A percentile compares a stretch with the other conserved stretches of the same genome.
Evolutionary conservation across 2,113 vertebrate genomes (phyloP).

Genomic region (Ammospiza caudacuta): DNA sequence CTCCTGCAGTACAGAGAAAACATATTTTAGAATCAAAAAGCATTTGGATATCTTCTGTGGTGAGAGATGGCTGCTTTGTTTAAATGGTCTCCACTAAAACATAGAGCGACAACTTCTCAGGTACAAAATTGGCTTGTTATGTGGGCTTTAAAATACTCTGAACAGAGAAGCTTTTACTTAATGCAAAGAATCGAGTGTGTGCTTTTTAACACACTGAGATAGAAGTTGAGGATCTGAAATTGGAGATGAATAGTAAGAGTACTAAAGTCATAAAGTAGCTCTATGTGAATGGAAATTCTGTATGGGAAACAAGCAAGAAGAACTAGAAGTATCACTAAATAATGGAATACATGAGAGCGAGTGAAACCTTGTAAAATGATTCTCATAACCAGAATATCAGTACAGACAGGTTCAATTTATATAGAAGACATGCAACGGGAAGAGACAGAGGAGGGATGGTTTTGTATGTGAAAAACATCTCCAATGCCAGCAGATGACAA

Average conservation of each 20-base stretch:
- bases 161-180: slow-evolving; percentile 29
- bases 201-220: slow-evolving; percentile 29
- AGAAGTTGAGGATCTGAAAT: slow-evolving; percentile 40
- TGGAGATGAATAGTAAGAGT: slow-evolving; percentile 40
- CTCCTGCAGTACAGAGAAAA: background rate
- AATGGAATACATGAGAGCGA: slow-evolving; percentile 45
- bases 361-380: slow-evolving; percentile 60
- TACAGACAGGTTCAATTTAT: slow-evolving; percentile 64
- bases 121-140: slow-evolving; percentile 36
- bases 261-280: slow-evolving; percentile 23
- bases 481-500: slow-evolving; percentile 59
- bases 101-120: background rate
- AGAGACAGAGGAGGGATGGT: slow-evolving; percentile 24
- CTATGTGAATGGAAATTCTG: slow-evolving; percentile 50
- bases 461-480: slow-evolving; percentile 58
- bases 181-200: slow-evolving; percentile 9
- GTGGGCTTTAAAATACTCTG: slow-evolving; percentile 35
- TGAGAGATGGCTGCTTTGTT: slow-evolving; percentile 18
- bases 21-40: slow-evolving; percentile 17
- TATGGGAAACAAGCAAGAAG: slow-evolving; percentile 61
- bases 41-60: background rate
- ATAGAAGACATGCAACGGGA: slow-evolving; percentile 15
- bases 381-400: slow-evolving; percentile 69
- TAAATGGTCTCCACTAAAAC: slow-evolving; percentile 16
- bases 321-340: slow-evolving; percentile 65